Evolutionary conservation across 2,888 invertebrate species (phyloP), one percentile per base, ranked within the genome.

Genomic region (Agrotis clavis): DNA sequence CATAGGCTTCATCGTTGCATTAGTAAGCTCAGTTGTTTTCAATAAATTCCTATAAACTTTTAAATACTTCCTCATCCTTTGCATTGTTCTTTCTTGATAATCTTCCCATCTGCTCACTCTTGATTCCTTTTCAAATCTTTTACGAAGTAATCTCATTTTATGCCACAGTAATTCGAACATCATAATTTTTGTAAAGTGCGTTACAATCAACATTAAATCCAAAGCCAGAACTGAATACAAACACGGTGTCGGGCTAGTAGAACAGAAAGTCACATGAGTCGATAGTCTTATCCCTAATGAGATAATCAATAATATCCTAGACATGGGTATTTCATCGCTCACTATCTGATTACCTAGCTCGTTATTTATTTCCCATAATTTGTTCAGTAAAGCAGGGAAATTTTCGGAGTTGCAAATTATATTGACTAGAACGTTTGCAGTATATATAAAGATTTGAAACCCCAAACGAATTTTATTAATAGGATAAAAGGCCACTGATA

Each of bases 131-230:
- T 64, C 13, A 21, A 53, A 53, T 18, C 21, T 18, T 64, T 64
- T 41, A 21, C 41, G 53, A 5, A 64, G 41, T 18, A 53, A 21
- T 53, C 35, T 19, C 41, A 53, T 53, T 53, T 53, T 51, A 41
- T 21, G 64, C 51, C 53, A 53, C 41, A 64, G 35, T 19, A 18
- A 21, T 18, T 64, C 64, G 4, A 64, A 64, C 51, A 25, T 45
- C 41, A 65, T 54, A 21, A 65, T 65, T 25, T 25, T 21, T 25
- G 64, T 65, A 45, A 65, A 65, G 9, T 65, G 18, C 16, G 41
- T 6, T 21, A 11, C 21, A 21, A 30, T 53, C 18, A 18, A 2
- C 11, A 18, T 51, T n/a, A 64, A 53, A 18, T 53, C 64, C 11
- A 11, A 3, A 35, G 13, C 35, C n/a, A 62, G 14, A 1, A 62